phyloP scores from a whole-genome alignment of 2,797 vertebrate genomes.

The Silurus aristotelis region DNA sequence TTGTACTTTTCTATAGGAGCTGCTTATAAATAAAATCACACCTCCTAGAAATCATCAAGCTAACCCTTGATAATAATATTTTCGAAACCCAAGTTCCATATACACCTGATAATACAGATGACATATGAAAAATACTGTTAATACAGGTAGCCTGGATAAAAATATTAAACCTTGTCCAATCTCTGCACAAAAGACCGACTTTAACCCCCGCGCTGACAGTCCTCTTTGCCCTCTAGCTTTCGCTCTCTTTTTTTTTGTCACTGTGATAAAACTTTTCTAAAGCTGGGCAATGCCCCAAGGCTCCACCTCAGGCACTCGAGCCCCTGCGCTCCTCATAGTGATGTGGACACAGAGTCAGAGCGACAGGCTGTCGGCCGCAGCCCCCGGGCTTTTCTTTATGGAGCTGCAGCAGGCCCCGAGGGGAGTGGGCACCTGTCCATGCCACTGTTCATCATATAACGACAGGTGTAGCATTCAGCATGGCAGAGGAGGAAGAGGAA shows the following conservation, averaged over 20 bases:
- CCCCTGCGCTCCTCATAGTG: constrained; percentile 34
- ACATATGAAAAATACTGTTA: background rate
- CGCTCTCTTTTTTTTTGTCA: constrained; percentile 23
- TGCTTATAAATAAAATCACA: constrained; percentile 3
- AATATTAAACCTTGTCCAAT: constrained; percentile 8
- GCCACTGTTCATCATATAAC: constrained; percentile 64
- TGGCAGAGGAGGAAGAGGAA: constrained; percentile 37
- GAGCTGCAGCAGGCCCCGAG: constrained; percentile 47
- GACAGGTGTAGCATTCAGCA: constrained; percentile 60
- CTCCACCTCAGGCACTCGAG: constrained; percentile 41
- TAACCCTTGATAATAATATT: background rate
- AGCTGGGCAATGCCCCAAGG: constrained; percentile 46
- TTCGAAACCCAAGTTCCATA: too few relatives aligned
- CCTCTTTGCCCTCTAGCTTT: constrained; percentile 38
- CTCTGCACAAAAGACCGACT: constrained; percentile 29
- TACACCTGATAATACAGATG: background rate
- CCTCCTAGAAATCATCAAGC: background rate
- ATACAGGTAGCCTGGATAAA: constrained; percentile 26
- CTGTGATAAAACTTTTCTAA: constrained; percentile 50
- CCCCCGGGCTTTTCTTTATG: constrained; percentile 52
- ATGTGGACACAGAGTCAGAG: constrained; percentile 50
- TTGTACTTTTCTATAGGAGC: background rate
- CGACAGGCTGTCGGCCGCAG: constrained; percentile 69
- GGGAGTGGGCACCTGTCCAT: constrained; percentile 69
- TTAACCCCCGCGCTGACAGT: constrained; percentile 40